phyloP scores from a whole-genome alignment of 2,797 vertebrate genomes.

The Euthynnus affinis region DNA sequence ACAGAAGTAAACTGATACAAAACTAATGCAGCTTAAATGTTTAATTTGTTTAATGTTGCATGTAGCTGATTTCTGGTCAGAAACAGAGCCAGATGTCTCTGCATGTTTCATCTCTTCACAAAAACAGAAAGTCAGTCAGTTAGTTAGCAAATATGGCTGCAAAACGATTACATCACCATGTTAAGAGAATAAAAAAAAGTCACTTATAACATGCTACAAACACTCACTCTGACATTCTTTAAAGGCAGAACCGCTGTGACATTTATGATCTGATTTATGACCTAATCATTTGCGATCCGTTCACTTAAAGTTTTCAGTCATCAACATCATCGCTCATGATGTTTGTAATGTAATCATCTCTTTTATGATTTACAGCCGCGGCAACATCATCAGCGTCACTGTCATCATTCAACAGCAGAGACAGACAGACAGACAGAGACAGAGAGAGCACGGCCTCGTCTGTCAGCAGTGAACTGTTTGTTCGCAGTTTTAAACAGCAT shows the following conservation, averaged over 20 bases:
- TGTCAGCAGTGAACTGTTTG: slow-evolving; percentile 39
- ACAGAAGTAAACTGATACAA: background rate
- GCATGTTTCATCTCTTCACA: background rate
- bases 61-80: no score
- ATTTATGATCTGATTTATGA: slow-evolving; percentile 12
- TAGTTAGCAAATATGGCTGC: background rate
- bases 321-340: slow-evolving; percentile 51
- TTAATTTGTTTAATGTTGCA: no score
- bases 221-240: slow-evolving; percentile 5
- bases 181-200: background rate
- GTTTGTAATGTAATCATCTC: slow-evolving; percentile 45
- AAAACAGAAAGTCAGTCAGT: background rate
- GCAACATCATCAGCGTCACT: slow-evolving; percentile 34
- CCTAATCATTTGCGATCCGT: slow-evolving; percentile 7
- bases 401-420: slow-evolving; percentile 31
- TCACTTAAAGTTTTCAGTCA: slow-evolving; percentile 39
- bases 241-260: background rate
- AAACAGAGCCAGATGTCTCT: no score
- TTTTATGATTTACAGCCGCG: slow-evolving; percentile 53
- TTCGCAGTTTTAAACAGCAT: background rate
- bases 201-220: background rate
- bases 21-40: no score
- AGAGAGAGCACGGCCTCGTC: slow-evolving; percentile 29
- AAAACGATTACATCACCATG: no score
- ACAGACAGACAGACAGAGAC: background rate